phyloP scores from a whole-genome alignment of 2,888 invertebrate species.

The Nowickia ferox region DNA sequence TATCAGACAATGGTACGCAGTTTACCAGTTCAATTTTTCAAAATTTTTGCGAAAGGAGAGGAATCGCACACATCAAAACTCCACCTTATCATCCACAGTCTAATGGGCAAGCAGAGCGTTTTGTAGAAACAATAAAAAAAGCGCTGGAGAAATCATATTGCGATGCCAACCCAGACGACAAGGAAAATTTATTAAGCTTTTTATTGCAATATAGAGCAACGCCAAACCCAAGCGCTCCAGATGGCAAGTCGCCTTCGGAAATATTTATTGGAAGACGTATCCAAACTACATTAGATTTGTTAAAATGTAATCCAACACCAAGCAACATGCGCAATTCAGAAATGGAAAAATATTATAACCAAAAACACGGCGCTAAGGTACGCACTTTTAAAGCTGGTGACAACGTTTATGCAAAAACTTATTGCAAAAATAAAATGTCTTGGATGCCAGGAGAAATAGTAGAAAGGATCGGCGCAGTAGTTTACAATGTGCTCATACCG shows the following conservation, averaged over 20 bases:
- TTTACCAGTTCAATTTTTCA: constrained; percentile 9
- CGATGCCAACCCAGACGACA: neutral
- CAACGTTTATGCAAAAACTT: constrained; percentile 19
- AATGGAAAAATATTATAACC: constrained; percentile 4
- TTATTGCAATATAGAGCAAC: constrained; percentile 22
- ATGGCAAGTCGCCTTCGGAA: constrained; percentile 27
- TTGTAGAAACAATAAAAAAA: constrained; percentile 19
- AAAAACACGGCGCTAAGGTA: constrained; percentile 19
- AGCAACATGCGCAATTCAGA: neutral
- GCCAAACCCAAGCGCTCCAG: constrained; percentile 14
- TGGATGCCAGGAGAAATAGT: constrained; percentile 15
- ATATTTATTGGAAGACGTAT: constrained; percentile 20
- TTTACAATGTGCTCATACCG: constrained; percentile 15
- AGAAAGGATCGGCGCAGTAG: constrained; percentile 1
- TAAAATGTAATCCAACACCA: neutral
- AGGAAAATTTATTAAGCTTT: constrained; percentile 24
- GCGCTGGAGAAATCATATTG: constrained; percentile 5
- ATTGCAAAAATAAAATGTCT: constrained; percentile 11
- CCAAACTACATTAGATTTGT: constrained; percentile 9
- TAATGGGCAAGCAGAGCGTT: constrained; percentile 16
- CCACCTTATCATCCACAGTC: constrained; percentile 41
- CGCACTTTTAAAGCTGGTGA: neutral
- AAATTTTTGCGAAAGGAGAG: constrained; percentile 26
- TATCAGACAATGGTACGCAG: too few relatives aligned
- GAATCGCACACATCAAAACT: constrained; percentile 11